These are phyloP conservation scores for Antennarius maculatus DNA, from an alignment of 2,797 vertebrate genomes.

Conservation along the genomic window DNA sequence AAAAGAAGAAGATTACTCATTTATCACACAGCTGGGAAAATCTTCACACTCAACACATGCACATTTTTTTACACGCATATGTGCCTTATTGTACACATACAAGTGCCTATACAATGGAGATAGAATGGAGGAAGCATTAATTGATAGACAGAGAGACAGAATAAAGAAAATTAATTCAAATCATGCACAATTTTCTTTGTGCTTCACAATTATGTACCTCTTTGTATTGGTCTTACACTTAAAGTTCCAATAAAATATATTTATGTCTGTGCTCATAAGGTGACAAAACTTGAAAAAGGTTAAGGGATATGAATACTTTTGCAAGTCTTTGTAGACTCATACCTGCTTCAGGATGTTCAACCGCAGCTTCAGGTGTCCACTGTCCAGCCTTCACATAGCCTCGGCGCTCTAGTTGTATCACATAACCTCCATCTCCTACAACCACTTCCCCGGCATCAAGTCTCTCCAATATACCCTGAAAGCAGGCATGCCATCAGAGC, in stretches of 20 bases:
- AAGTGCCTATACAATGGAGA: too few relatives aligned
- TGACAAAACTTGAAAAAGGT: too few relatives aligned
- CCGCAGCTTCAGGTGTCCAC: slow-evolving; percentile 90
- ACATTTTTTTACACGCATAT: too few relatives aligned
- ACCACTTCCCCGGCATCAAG: slow-evolving; percentile 87
- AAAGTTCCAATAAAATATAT: too few relatives aligned
- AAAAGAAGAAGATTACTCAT: slow-evolving; percentile 88
- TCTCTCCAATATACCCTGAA: slow-evolving; percentile 87
- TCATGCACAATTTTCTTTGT: too few relatives aligned
- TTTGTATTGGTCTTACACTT: too few relatives aligned
- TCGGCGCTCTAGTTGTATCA: slow-evolving; percentile 87
- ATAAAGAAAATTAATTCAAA: background rate
- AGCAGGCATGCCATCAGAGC: background rate
- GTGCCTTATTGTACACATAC: too few relatives aligned
- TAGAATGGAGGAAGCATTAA: too few relatives aligned
- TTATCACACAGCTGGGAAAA: slow-evolving; percentile 81
- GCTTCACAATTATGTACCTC: too few relatives aligned
- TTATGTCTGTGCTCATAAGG: too few relatives aligned
- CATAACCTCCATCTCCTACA: slow-evolving; percentile 90
- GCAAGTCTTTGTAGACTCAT: background rate
- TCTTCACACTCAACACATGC: slow-evolving; percentile 61
- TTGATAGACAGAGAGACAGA: background rate
- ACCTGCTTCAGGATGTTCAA: slow-evolving; percentile 90
- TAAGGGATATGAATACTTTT: slow-evolving; percentile 38
- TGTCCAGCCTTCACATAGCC: slow-evolving; percentile 90